phyloP scores from a whole-genome alignment of 2,113 vertebrate species.

The Nibea coibor region DNA sequence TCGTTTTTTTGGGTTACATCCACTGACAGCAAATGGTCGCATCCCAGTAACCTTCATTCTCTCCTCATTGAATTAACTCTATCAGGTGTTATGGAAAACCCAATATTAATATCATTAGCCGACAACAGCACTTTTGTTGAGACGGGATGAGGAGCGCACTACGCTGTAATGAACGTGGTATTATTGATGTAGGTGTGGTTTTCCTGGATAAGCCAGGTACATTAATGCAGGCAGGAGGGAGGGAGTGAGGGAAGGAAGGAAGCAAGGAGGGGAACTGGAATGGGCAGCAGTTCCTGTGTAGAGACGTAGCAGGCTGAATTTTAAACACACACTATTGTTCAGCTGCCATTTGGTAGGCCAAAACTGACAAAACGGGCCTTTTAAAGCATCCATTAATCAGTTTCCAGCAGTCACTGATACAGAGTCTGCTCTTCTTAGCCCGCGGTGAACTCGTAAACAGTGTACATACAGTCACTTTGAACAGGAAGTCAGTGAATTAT shows the following conservation, averaged over 20 bases:
- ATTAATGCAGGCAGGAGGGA: conserved; percentile 46
- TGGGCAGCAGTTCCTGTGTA: conserved; percentile 72
- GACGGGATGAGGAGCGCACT: background rate
- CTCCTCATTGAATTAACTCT: background rate
- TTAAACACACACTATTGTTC: conserved; percentile 68
- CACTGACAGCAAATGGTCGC: background rate
- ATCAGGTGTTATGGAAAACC: background rate
- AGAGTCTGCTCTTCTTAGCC: background rate
- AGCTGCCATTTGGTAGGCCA: conserved; percentile 12
- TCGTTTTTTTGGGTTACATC: background rate
- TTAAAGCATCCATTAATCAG: background rate
- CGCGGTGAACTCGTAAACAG: background rate
- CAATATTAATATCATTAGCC: background rate
- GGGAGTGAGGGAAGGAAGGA: conserved; percentile 69
- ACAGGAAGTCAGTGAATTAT: conserved; percentile 48
- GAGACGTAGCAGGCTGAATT: conserved; percentile 48
- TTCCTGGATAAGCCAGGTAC: conserved; percentile 61
- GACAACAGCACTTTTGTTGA: background rate
- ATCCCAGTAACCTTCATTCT: background rate
- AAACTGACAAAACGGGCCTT: background rate
- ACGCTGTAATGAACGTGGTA: background rate
- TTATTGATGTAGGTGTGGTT: conserved; percentile 43
- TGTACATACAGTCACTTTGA: background rate
- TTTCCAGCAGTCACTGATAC: background rate
- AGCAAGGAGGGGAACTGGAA: conserved; percentile 63